Base-by-base conservation (phyloP, 2,797 vertebrate species). In the Gallinago solitaria region DNA sequence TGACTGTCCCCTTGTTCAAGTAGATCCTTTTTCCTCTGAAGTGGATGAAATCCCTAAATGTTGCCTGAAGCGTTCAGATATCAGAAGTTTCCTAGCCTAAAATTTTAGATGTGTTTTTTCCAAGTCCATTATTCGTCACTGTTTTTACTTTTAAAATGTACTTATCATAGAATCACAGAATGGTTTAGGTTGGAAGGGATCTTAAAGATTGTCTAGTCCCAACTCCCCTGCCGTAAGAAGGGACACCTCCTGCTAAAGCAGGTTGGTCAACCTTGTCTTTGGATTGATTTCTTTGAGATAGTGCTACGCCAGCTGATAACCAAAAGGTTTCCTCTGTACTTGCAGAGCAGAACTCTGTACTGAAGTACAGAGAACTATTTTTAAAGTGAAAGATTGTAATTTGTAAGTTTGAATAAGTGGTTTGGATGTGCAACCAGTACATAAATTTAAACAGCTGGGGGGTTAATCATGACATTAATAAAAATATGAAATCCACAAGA, bases 271-370 rank as follows among this genome's bases (percentile, higher is more conserved):
- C 37, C 25, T 60, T 64, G 15, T 19, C 23, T 59, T 59, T 28
- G 28, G 16, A 15, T 16, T 15, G 57, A n/a, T 59, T 28, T 23
- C 19, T 51, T 60, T 39, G 43, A 37, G 51, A 12, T 2, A 32
- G 50, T 0, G 0, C 25, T 11, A 21, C 0, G 0, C 41, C 32
- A 43, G 33, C 20, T 59, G 65, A 15, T 5, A 12, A 9, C 39
- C 13, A 32, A 8, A 80, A 70, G 27, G 16, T 19, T 83, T 78
- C 47, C 20, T 9, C 23, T 11, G n/a, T 6, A 39, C 12, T 5
- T 33, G 30, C 0, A 0, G 45, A 14, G 21, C 57, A 35, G 33
- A n/a, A 27, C 45, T 32, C 1, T 23, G 45, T 47, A 21, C 45
- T 47, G 45, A 20, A 0, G 45, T 24, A 25, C 51, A 35, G 33